Base-by-base conservation (phyloP, 2,113 vertebrate species). In the Thamnophis sirtalis region DNA sequence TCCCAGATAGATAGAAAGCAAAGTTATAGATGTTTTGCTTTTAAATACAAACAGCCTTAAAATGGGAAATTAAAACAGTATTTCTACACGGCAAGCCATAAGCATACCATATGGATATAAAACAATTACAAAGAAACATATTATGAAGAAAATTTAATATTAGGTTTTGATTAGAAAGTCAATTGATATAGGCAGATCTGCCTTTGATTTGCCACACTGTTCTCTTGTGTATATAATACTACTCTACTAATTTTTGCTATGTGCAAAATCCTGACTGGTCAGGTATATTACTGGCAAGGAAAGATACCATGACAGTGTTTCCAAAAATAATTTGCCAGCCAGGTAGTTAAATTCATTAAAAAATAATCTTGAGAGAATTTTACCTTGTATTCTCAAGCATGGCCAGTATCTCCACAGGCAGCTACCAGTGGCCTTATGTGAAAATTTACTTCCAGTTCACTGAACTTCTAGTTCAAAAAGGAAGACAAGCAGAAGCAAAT, bases 21-120 rank as follows among this genome's bases (percentile, higher is more conserved):
- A 28, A 63, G n/a, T 93, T 87, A 15, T 84, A 91, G 73, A 90
- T 49, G 54, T 60, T n/a, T 28, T 91, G 55, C 38, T 86, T 84
- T 91, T 33, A 19, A 91, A 33, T n/a, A 28, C 50, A 87, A 53
- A 54, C n/a, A 73, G 19, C 8, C 51, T 80, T 48, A 26, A 22
- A n/a, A 4, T 54, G 11, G 3, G 3, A 60, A 90, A 53, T 38
- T 85, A 89, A 60, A 89, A 68, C 9, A 38, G n/a, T n/a, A 33
- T 24, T 54, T 92, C 86, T 50, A 51, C 22, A 63, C 33, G 17
- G 17, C 33, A 68, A 68, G 63, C 63, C 26, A 89, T n/a, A 58
- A 0, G 9, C 33, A 24, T 56, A 88, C 9, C n/a, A 55, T 50
- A 85, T 11, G 11, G 54, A 24, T 10, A 17, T 9, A 48, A n/a